Evolutionary conservation across 2,797 vertebrate genomes (phyloP).

Genomic region (Tauraco hartlaubi): DNA sequence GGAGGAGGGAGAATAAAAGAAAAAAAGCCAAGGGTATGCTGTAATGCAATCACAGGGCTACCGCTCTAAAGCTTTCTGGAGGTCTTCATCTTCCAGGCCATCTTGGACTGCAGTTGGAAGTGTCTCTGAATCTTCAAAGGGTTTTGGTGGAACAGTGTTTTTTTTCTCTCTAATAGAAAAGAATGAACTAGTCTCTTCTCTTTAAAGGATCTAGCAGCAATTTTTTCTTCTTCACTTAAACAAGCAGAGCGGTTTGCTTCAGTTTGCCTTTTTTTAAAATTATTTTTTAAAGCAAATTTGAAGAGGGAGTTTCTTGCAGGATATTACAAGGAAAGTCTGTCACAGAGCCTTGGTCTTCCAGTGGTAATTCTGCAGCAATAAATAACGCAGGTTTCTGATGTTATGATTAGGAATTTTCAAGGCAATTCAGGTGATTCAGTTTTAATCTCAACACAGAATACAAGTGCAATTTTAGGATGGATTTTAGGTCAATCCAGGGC

Average conservation of each 20-base stretch:
- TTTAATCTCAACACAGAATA: background rate
- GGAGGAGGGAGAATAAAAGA: accelerated
- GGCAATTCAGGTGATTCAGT: background rate
- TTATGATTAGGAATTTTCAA: background rate
- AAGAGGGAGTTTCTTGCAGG: background rate
- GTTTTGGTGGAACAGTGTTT: slow-evolving; percentile 14
- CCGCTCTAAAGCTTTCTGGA: slow-evolving; percentile 46
- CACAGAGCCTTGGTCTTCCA: background rate
- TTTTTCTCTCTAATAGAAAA: slow-evolving; percentile 14
- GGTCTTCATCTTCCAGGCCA: background rate
- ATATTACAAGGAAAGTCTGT: background rate
- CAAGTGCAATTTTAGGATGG: background rate
- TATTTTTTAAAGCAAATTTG: background rate
- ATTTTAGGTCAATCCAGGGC: background rate
- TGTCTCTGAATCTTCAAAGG: slow-evolving; percentile 13
- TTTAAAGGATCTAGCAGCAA: background rate
- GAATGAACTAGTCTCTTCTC: slow-evolving; percentile 14
- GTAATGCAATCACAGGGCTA: background rate
- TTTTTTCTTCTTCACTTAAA: background rate
- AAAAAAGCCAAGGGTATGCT: background rate
- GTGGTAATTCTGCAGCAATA: background rate
- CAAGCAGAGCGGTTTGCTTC: slow-evolving; percentile 13
- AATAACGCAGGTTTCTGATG: background rate
- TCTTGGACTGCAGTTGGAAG: background rate
- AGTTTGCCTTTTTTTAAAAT: background rate